Conservation (phyloP, 2,888 invertebrate genomes). For the Drosophila rubida region DNA sequence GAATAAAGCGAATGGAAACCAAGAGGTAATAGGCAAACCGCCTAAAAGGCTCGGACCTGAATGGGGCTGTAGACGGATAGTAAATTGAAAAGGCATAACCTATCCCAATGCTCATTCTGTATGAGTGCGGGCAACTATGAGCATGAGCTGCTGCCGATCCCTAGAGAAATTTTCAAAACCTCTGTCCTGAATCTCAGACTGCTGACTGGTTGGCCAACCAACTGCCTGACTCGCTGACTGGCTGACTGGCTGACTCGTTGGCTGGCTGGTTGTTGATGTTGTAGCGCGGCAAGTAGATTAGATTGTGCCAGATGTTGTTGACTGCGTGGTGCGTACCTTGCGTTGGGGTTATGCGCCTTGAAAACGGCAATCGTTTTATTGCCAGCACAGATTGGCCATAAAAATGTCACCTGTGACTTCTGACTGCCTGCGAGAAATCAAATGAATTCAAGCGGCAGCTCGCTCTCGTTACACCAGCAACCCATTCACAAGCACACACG, state of each 20-base stretch:
- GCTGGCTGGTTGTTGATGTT: conserved; percentile 36
- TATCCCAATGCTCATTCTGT: conserved; percentile 45
- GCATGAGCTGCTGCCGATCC: conserved; percentile 37
- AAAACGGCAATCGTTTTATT: conserved; percentile 73
- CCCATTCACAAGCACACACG: neutral
- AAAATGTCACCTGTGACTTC: conserved; percentile 79
- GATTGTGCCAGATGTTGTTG: conserved; percentile 39
- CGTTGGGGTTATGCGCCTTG: conserved; percentile 42
- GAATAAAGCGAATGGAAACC: conserved; percentile 39
- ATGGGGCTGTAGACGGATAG: conserved; percentile 14
- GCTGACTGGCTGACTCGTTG: neutral
- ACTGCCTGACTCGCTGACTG: conserved; percentile 29
- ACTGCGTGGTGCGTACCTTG: conserved; percentile 1
- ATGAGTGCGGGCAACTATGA: conserved; percentile 35
- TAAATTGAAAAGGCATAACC: conserved; percentile 59
- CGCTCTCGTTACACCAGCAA: conserved; percentile 17
- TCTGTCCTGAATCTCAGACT: conserved; percentile 5
- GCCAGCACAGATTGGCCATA: conserved; percentile 76
- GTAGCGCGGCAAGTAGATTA: conserved; percentile 44
- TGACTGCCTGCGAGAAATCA: conserved; percentile 63
- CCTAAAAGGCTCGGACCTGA: conserved; percentile 12
- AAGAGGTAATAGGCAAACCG: conserved; percentile 29
- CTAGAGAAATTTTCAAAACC: conserved; percentile 73
- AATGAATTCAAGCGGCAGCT: conserved; percentile 68
- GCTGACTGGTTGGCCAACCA: neutral